Conservation (phyloP, 1,140 invertebrate genomes). For the Scaptomyza pallida region DNA sequence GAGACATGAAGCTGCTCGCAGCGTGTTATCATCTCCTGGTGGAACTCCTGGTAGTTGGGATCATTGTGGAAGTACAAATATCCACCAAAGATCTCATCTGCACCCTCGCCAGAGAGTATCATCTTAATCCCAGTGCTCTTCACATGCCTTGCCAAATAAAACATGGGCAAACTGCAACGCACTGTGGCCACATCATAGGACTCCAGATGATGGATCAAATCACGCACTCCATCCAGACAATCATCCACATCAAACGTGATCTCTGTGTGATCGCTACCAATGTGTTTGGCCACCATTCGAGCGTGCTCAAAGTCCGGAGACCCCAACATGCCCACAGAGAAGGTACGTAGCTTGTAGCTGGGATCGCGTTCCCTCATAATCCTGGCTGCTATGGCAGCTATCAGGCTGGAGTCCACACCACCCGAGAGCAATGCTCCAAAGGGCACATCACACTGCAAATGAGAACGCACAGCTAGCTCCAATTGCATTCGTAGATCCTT, state of each 20-base stretch:
- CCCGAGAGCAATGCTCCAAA: conserved; percentile 87
- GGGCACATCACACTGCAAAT: conserved; percentile 70
- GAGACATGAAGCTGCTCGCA: conserved; percentile 88
- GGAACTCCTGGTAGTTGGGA: conserved; percentile 88
- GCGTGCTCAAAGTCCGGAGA: conserved; percentile 93
- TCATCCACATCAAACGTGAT: conserved; percentile 90
- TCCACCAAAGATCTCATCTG: conserved; percentile 94
- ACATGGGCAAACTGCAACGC: conserved; percentile 92
- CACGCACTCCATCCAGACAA: conserved; percentile 87
- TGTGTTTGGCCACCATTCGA: conserved; percentile 90
- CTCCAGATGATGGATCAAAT: conserved; percentile 93
- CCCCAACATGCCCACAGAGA: conserved; percentile 93
- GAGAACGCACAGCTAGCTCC: conserved; percentile 62
- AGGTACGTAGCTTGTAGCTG: conserved; percentile 87
- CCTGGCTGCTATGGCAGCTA: conserved; percentile 90
- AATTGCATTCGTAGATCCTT: conserved; percentile 42
- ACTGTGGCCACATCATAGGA: conserved; percentile 95
- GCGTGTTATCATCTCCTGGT: conserved; percentile 91
- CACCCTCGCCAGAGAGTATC: conserved; percentile 94
- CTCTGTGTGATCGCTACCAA: conserved; percentile 94
- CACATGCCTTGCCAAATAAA: conserved; percentile 89
- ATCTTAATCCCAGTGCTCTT: conserved; percentile 85
- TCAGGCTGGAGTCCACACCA: conserved; percentile 94
- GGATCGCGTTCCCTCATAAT: conserved; percentile 57
- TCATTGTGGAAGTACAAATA: conserved; percentile 95